phyloP scores from a whole-genome alignment of 2,113 vertebrate species.

The Epinephelus lanceolatus region DNA sequence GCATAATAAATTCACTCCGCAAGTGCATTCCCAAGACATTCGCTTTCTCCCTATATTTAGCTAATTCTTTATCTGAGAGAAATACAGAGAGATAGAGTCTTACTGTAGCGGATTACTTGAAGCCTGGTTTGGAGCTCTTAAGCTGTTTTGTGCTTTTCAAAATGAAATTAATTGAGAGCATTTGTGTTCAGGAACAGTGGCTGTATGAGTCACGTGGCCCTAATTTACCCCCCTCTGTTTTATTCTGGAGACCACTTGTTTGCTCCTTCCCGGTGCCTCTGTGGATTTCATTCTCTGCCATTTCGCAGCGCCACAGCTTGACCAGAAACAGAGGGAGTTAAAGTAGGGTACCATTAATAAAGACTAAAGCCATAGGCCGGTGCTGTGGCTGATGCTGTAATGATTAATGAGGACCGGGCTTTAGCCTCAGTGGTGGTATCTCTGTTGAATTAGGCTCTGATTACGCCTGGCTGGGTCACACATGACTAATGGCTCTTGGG shows the following conservation, averaged over 20 bases:
- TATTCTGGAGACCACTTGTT: conserved; percentile 30
- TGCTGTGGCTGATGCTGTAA: conserved; percentile 55
- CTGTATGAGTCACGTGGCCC: conserved; percentile 12
- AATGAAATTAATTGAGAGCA: conserved; percentile 64
- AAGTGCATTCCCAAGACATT: conserved; percentile 47
- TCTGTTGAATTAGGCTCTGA: conserved; percentile 78
- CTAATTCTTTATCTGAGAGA: conserved; percentile 60
- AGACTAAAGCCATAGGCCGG: conserved; percentile 51
- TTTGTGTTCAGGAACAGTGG: conserved; percentile 14
- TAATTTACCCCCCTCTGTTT: conserved; percentile 16
- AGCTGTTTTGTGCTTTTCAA: conserved; percentile 55
- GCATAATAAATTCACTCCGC: conserved; percentile 61
- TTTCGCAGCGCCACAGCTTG: conserved; percentile 34
- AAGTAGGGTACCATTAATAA: conserved; percentile 68
- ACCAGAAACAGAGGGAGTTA: conserved; percentile 57
- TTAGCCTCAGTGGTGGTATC: conserved; percentile 71
- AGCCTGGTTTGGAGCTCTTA: conserved; percentile 45
- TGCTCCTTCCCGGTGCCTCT: neutral
- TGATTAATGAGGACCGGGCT: conserved; percentile 74
- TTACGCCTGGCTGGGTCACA: conserved; percentile 76
- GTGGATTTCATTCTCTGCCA: conserved; percentile 35
- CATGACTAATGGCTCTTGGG: conserved; percentile 71
- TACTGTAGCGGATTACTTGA: conserved; percentile 41
- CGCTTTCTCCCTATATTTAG: conserved; percentile 55
- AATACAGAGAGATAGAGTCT: conserved; percentile 9